phyloP scores from a whole-genome alignment of 1,140 invertebrate species.

The Bicyclus anynana region DNA sequence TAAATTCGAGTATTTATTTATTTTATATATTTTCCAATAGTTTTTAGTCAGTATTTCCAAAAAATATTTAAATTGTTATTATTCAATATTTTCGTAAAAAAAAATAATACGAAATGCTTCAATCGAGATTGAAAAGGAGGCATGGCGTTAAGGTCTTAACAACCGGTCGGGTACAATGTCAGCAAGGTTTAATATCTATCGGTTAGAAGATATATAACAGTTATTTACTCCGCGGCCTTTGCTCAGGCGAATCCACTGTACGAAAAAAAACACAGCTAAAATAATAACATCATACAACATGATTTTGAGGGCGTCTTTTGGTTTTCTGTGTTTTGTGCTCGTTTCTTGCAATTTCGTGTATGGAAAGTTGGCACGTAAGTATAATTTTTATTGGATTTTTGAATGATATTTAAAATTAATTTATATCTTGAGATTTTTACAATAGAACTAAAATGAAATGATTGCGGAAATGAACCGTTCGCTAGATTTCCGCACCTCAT shows the following conservation, averaged over 20 bases:
- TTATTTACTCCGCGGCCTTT: conserved; percentile 33
- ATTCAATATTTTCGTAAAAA: too few relatives aligned
- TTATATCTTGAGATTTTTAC: not conserved
- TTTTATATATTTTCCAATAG: too few relatives aligned
- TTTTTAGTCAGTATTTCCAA: too few relatives aligned
- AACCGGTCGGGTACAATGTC: conserved; percentile 52
- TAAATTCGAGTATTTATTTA: too few relatives aligned
- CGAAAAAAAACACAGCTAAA: conserved; percentile 4
- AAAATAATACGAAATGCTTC: not conserved
- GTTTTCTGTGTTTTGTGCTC: conserved; percentile 36
- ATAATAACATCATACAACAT: conserved; percentile 42
- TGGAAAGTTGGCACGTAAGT: conserved; percentile 57
- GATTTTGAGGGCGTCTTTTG: conserved; percentile 30
- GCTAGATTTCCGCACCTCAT: too few relatives aligned
- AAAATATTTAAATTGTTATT: too few relatives aligned
- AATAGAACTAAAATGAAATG: too few relatives aligned
- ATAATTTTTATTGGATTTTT: not conserved
- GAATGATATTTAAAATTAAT: not conserved
- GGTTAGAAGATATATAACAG: conserved; percentile 58
- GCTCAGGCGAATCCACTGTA: conserved; percentile 37
- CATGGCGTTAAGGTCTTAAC: conserved; percentile 16
- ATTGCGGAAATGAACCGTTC: too few relatives aligned
- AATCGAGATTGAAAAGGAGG: not conserved
- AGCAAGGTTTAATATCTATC: conserved; percentile 47
- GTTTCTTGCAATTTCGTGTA: conserved; percentile 31